Evolutionary conservation across 2,797 vertebrate species (phyloP).

Genomic region (Caiman crocodilus): DNA sequence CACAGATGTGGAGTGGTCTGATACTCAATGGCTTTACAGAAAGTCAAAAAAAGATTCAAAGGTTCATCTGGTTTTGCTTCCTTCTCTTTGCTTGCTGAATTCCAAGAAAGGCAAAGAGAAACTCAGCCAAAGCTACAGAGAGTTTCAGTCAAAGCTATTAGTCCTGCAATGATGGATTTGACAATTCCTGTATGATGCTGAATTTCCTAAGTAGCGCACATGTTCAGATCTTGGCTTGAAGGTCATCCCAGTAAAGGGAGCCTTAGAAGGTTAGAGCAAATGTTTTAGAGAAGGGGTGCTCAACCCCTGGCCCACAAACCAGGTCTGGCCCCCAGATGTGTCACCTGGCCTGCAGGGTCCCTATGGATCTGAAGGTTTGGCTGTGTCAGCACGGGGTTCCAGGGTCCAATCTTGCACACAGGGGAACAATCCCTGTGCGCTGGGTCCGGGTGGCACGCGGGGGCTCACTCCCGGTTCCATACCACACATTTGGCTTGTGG

Average conservation of each 20-base stretch:
- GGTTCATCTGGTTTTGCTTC: not conserved
- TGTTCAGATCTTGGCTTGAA: not conserved
- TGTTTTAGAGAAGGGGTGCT: not conserved
- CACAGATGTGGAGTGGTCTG: not conserved
- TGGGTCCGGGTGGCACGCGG: no score
- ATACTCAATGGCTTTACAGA: slow-evolving; percentile 39
- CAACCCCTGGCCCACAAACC: no score
- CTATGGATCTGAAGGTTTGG: no score
- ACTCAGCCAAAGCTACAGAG: slow-evolving; percentile 1
- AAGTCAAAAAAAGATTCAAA: not conserved
- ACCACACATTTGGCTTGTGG: no score
- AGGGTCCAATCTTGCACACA: no score
- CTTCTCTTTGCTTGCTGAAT: not conserved
- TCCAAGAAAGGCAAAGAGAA: slow-evolving; percentile 38
- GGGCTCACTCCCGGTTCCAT: no score
- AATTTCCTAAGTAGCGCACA: not conserved
- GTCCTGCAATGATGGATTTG: not conserved
- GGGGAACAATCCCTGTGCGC: no score
- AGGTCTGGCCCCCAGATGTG: no score
- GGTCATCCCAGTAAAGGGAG: not conserved
- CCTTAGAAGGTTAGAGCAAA: not conserved
- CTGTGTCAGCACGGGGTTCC: no score
- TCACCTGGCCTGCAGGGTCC: no score
- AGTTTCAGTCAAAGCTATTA: not conserved
- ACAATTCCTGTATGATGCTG: not conserved